Evolutionary conservation across 1,140 invertebrate genomes (phyloP), one percentile per base, ranked within the genome.

Genomic region (Bombus soroeensis): DNA sequence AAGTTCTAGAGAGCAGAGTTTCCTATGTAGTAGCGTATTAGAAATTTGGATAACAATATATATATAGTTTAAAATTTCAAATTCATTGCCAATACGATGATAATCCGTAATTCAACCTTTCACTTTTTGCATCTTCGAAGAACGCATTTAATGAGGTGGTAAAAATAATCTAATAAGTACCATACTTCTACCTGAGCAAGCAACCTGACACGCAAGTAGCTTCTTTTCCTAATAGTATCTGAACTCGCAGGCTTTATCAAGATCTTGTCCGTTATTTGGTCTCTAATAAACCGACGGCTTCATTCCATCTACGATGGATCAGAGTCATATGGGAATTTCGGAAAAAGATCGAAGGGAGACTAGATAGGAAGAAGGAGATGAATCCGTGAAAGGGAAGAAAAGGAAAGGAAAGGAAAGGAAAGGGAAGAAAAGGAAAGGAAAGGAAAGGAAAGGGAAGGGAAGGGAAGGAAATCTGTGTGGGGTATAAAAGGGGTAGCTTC

Each of bases 281-380:
- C 28, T n/a, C 47, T 81, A 81, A 87, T 87, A 87, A 85, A 90
- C 43, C 57, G 32, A 41, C 18, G 28, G 22, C 64, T 64, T 85
- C 32, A 18, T 85, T 28, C 37, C 37, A 41, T 37, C 47, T 37
- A 87, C 34, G 43, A 70, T 47, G n/a, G 62, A 81, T 81, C 47
- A 74, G 37, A 78, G 72, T 59, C 71, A n/a, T 68, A 12, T 10
- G 81, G 73, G 73, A 89, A 76, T 74, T 85, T 89, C 15, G 53
- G 70, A 37, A 25, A 2, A 82, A 70, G 43, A 88, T 70, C 59
- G 64, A 70, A 68, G 71, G 79, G 43, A 68, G 47, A 37, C 37
- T 47, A 64, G 78, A 83, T 76, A 53, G 53, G 64, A 82, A 47
- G 72, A 82, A 62, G 72, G 25, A 73, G 47, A 37, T 71, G 73